phyloP scores from a whole-genome alignment of 2,888 invertebrate species.

The Lithophane semibrunnea region DNA sequence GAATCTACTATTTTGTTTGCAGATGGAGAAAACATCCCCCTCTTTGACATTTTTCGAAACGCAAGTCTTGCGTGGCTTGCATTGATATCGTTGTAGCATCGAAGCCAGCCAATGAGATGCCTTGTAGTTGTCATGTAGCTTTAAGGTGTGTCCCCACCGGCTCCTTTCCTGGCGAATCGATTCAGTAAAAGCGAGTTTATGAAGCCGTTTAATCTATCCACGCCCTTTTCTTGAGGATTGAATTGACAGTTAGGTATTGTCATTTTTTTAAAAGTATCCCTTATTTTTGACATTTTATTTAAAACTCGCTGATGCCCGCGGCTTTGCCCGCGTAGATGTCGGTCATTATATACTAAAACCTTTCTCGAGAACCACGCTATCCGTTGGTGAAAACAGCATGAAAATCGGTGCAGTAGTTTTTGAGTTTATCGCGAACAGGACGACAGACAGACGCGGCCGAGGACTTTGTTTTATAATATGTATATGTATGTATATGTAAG shows the following conservation, averaged over 20 bases:
- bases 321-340: no score
- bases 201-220: slow-evolving; percentile 33
- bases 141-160: slow-evolving; percentile 50
- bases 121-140: slow-evolving; percentile 23
- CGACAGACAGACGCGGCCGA: no score
- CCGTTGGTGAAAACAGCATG: no score
- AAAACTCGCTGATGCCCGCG: background rate
- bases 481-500: no score
- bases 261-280: background rate
- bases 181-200: slow-evolving; percentile 44
- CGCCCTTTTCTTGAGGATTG: slow-evolving; percentile 39
- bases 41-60: slow-evolving; percentile 16
- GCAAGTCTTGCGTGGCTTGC: slow-evolving; percentile 27
- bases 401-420: no score
- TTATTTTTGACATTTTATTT: background rate
- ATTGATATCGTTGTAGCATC: slow-evolving; percentile 14
- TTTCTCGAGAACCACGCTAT: no score
- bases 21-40: background rate
- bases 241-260: background rate
- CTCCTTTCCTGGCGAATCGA: slow-evolving; percentile 48
- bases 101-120: slow-evolving; percentile 28
- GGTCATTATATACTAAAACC: no score
- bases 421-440: no score
- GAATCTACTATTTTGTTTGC: background rate
- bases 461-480: no score